Evolutionary conservation across 2,113 vertebrate species (phyloP).

Genomic region (Cyphomyrus discorhynchus): DNA sequence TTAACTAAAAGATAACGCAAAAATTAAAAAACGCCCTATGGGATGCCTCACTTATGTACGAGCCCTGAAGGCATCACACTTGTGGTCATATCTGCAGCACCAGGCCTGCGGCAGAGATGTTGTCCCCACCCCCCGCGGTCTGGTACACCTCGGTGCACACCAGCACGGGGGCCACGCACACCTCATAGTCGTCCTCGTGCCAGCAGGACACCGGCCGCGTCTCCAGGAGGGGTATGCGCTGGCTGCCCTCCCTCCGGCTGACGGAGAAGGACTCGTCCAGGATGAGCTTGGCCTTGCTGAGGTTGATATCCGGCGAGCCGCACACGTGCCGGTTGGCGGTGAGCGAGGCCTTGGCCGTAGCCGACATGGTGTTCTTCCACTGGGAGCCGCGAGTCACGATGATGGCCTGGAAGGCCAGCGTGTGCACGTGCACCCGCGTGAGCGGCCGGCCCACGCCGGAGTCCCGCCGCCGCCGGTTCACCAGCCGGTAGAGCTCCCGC

Average conservation of each 20-base stretch:
- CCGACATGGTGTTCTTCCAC: constrained; percentile 79
- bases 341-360: constrained; percentile 71
- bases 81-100: constrained; percentile 66
- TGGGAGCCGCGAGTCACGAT: constrained; percentile 61
- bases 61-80: background rate
- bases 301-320: constrained; percentile 67
- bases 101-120: constrained; percentile 71
- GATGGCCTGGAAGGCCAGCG: constrained; percentile 73
- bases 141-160: constrained; percentile 77
- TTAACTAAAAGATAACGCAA: background rate
- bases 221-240: constrained; percentile 64
- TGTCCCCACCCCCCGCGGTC: constrained; percentile 73
- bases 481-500: constrained; percentile 66
- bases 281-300: constrained; percentile 68
- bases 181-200: constrained; percentile 65
- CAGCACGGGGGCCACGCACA: constrained; percentile 72
- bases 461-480: constrained; percentile 52
- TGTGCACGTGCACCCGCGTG: constrained; percentile 71
- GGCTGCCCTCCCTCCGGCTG: constrained; percentile 63
- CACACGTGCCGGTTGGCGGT: constrained; percentile 74
- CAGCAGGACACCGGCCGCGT: constrained; percentile 68
- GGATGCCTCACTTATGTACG: background rate
- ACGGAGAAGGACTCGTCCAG: constrained; percentile 75
- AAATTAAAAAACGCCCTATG: background rate
- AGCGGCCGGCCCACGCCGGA: constrained; percentile 41